A percentile compares a stretch with the other conserved stretches of the same genome.
Evolutionary conservation across 2,113 vertebrate genomes (phyloP).

Genomic region (Hippocampus comes): DNA sequence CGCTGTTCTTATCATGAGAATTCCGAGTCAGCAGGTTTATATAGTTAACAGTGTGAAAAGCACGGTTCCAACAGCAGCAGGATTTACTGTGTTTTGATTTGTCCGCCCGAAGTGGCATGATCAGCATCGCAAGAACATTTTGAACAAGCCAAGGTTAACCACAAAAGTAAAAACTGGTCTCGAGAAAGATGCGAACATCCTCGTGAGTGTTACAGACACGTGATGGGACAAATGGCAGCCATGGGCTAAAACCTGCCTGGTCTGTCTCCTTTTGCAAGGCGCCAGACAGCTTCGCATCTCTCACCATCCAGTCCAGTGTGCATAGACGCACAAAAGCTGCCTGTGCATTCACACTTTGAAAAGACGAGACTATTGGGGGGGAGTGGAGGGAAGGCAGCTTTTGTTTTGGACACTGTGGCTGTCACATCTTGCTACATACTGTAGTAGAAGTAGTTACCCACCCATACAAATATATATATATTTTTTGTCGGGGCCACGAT

Average conservation of each 20-base stretch:
- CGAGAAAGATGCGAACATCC: slow-evolving; percentile 14
- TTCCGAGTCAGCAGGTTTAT: too few relatives aligned
- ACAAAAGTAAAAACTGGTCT: slow-evolving; percentile 8
- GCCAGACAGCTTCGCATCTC: neutral
- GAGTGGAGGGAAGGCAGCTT: slow-evolving; percentile 14
- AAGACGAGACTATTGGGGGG: slow-evolving; percentile 16
- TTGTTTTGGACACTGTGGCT: slow-evolving; percentile 16
- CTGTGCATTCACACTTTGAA: slow-evolving; percentile 45
- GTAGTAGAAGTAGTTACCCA: neutral
- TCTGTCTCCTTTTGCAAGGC: neutral
- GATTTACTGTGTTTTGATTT: neutral
- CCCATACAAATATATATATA: too few relatives aligned
- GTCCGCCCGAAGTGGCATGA: neutral
- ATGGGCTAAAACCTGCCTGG: neutral
- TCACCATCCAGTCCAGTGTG: neutral
- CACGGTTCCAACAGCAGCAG: neutral
- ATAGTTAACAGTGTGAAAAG: neutral
- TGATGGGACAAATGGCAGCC: slow-evolving; percentile 22
- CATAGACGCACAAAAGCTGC: slow-evolving; percentile 41
- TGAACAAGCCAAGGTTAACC: neutral
- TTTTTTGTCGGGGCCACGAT: too few relatives aligned
- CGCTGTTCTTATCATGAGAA: too few relatives aligned
- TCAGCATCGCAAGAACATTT: neutral
- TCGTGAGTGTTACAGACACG: neutral
- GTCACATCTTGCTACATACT: neutral